A percentile compares a stretch with the other conserved stretches of the same genome.
Conservation (phyloP, 2,797 vertebrate genomes). For the Bufotes viridis region DNA sequence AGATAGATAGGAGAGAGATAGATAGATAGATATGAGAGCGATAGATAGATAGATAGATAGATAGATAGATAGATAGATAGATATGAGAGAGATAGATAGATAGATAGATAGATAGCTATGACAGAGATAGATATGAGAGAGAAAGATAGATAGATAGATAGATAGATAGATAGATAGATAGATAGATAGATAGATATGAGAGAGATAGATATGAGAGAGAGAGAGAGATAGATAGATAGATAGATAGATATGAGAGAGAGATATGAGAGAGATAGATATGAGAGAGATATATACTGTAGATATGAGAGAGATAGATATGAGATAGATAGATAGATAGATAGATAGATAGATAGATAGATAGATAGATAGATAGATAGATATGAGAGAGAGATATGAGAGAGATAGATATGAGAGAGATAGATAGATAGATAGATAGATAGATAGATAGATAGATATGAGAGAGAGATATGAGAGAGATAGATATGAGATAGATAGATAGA, state of each 20-base stretch:
- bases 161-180: not conserved
- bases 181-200: not conserved
- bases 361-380: too few relatives aligned
- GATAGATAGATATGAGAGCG: not conserved
- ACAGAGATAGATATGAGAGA: not conserved
- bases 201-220: too few relatives aligned
- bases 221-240: too few relatives aligned
- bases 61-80: not conserved
- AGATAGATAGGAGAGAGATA: not conserved
- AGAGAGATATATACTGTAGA: not conserved
- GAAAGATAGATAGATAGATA: not conserved
- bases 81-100: too few relatives aligned
- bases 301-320: not conserved
- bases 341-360: too few relatives aligned
- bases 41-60: not conserved
- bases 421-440: too few relatives aligned
- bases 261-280: not conserved
- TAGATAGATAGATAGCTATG: not conserved
- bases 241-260: not conserved
- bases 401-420: too few relatives aligned
- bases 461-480: too few relatives aligned
- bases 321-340: too few relatives aligned
- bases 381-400: too few relatives aligned
- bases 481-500: too few relatives aligned
- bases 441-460: too few relatives aligned